Evolutionary conservation across 2,113 vertebrate species (phyloP), one percentile per base, ranked within the genome.

Genomic region (Picathartes gymnocephalus): DNA sequence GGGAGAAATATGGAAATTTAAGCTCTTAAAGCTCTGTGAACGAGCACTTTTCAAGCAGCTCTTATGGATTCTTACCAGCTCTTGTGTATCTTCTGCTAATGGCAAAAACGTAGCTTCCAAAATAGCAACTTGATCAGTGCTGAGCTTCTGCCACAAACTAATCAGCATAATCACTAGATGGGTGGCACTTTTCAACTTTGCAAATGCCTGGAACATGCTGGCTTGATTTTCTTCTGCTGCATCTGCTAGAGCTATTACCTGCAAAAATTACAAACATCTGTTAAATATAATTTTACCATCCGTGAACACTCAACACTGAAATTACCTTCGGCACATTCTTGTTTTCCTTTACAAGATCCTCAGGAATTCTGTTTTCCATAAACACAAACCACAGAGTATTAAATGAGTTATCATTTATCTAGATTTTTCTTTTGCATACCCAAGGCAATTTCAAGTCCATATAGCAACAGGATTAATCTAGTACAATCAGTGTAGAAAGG

Each of bases 201-300:
- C 97, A 39, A 99, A 99, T 4, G 98, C 98, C 95, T 98, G 98
- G 76, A 98, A 98, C 97, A 99, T 86, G 62, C 64, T 97, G 14
- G 93, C 95, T 81, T 98, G 98, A 96, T 98, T 99, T 95, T 99
- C 98, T 95, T 99, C 98, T 18, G 98, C 97, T 4, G 98, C 98
- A 84, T 99, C 99, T 77, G 99, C 99, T 95, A 99, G 96, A 88
- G 98, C 98, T 44, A 99, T 98, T 95, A 99, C 98, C 99, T 99
- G 97, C 31, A 96, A 93, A 93, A 96, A 97, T 87, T 24, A 95
- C 87, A 96, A 93, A 96, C 54, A 33, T 86, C 16, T 65, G 94
- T 97, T 91, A 97, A 95, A 79, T 86, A 88, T 68, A 90, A 81
- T 94, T 97, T 94, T 97, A 95, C 88, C 74, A 58, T 62, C 35